These are phyloP conservation scores for Perizoma flavofasciatum DNA, from an alignment of 2,888 invertebrate genomes.

Conservation along the genomic window DNA sequence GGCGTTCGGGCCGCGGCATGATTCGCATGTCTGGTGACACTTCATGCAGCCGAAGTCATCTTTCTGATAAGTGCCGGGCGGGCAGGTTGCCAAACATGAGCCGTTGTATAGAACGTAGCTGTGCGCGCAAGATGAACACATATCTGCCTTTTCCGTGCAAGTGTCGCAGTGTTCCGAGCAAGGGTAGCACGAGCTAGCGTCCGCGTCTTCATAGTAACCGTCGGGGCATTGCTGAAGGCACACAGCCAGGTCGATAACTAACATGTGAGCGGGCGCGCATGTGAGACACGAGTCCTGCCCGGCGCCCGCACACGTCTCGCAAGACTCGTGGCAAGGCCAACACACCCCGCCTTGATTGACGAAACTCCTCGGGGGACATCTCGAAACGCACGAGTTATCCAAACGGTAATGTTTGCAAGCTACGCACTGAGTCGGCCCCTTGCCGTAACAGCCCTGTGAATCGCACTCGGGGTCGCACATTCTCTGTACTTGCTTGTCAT, in stretches of 20 bases:
- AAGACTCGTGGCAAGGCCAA: slow-evolving; percentile 94
- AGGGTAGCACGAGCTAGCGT: slow-evolving; percentile 91
- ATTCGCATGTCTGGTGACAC: slow-evolving; percentile 91
- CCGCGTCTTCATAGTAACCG: slow-evolving; percentile 92
- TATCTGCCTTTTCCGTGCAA: slow-evolving; percentile 92
- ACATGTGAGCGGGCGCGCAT: slow-evolving; percentile 92
- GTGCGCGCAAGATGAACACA: slow-evolving; percentile 94
- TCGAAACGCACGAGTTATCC: slow-evolving; percentile 93
- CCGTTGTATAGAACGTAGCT: slow-evolving; percentile 93
- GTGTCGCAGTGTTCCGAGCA: slow-evolving; percentile 95
- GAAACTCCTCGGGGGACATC: slow-evolving; percentile 93
- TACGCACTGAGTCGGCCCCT: slow-evolving; percentile 92
- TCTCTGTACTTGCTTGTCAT: slow-evolving; percentile 85
- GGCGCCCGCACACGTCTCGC: slow-evolving; percentile 94
- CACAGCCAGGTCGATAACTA: slow-evolving; percentile 92
- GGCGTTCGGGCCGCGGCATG: slow-evolving; percentile 91
- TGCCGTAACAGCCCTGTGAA: slow-evolving; percentile 92
- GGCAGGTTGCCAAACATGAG: slow-evolving; percentile 93
- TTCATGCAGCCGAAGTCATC: slow-evolving; percentile 92
- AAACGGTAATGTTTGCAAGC: slow-evolving; percentile 92
- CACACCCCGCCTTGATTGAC: slow-evolving; percentile 92
- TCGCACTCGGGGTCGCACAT: slow-evolving; percentile 92
- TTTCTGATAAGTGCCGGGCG: slow-evolving; percentile 92
- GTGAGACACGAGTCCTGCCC: slow-evolving; percentile 93
- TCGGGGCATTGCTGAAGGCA: slow-evolving; percentile 95